A percentile compares a stretch with the other conserved stretches of the same genome.
phyloP scores from a whole-genome alignment of 2,797 vertebrate species.

The Melanotaenia maccullochi region DNA sequence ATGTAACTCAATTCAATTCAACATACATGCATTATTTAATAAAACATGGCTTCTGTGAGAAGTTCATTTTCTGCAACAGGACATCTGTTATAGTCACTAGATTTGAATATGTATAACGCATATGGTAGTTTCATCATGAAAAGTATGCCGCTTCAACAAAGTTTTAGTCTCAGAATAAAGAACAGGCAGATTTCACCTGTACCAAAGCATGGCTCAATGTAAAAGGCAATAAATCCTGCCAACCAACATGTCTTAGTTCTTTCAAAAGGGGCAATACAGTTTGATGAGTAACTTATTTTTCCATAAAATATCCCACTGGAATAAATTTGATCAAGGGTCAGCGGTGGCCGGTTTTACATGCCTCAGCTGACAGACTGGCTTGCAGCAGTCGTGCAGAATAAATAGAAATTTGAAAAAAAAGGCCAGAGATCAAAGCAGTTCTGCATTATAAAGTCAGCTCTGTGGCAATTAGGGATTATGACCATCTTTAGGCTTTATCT shows the following conservation, averaged over 20 bases:
- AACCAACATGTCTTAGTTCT: neutral
- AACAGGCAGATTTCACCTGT: neutral
- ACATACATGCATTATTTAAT: neutral
- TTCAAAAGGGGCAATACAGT: no score
- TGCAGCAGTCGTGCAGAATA: no score
- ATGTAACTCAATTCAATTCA: no score
- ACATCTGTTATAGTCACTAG: neutral
- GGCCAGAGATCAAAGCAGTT: no score
- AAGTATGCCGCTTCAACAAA: neutral
- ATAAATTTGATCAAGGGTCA: slow-evolving; percentile 5
- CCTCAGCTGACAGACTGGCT: no score
- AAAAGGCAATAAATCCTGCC: neutral
- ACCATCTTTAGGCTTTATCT: no score
- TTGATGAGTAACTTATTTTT: neutral
- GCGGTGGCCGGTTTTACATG: no score
- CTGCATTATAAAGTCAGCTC: no score
- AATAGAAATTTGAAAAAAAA: no score
- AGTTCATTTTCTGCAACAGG: neutral
- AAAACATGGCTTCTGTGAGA: neutral
- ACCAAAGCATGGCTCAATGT: neutral
- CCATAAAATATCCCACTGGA: neutral
- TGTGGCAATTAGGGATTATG: no score
- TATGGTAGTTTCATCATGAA: neutral
- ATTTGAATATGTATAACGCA: neutral
- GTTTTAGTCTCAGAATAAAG: neutral